Base-by-base conservation (phyloP, 1,140 invertebrate species). In the Panagrolaimus sp. region DNA sequence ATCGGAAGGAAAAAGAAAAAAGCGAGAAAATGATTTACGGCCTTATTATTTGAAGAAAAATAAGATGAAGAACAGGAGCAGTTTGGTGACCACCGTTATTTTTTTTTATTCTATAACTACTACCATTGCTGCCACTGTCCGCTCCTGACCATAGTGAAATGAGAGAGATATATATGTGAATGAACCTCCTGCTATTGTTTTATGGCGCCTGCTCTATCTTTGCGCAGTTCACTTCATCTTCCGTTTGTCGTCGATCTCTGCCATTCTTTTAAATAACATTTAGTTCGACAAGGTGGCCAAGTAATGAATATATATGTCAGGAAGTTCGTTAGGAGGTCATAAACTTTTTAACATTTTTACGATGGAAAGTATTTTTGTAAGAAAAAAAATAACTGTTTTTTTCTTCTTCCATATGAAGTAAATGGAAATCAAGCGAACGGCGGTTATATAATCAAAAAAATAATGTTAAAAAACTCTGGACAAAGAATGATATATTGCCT, bases 21-120 rank as follows among this genome's bases (percentile, higher is more conserved):
- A 20, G 51, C 51, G 51, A 20, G 27, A 57, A 57, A 27, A 57
- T 57, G 51, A 57, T 57, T 57, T 57, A 57, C 51, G 51, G 51
- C 51, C 51, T 57, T 57, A 27, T 57, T 27, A 27, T 38, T 38
- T 38, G 20, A 57, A 57, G 51, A 16, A 20, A 16, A 57, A 20
- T 20, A 57, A 57, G 27, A 27, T n/a, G 51, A 27, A 27, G 51
- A 27, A 27, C 27, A 27, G 51, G 20, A 57, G 51, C 51, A 20
- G 51, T 20, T 57, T 20, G n/a, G 20, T 27, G 51, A 27, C 51
- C 51, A 57, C 51, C 51, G 27, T 20, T 57, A 57, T 20, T 11
- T 20, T 20, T 38, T 38, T 38, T 38, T 38, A 11, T n/a, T 20
- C 51, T 57, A 11, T 16, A 20, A 27, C 51, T 57, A 20, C 9